Evolutionary conservation across 2,113 vertebrate species (phyloP).

Genomic region (Passer montanus): DNA sequence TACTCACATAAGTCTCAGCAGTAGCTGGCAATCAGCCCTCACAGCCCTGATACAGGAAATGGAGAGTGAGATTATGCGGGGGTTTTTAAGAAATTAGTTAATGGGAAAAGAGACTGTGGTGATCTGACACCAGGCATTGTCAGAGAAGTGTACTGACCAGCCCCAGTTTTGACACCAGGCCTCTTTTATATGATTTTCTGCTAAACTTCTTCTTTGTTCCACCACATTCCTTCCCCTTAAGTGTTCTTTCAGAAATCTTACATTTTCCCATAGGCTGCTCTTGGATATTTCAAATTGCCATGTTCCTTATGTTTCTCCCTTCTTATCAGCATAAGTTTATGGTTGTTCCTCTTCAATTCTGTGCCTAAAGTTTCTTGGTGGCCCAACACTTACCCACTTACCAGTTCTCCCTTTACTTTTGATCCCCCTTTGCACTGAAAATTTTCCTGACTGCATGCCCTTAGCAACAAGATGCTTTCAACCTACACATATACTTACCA

Average conservation of each 20-base stretch:
- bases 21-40: not conserved
- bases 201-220: not conserved
- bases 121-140: rapidly evolving
- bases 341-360: rapidly evolving
- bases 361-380: not conserved
- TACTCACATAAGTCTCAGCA: not conserved
- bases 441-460: not conserved
- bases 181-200: not conserved
- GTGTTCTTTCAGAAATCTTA: not conserved
- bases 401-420: not conserved
- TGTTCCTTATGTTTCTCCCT: not conserved
- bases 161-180: rapidly evolving
- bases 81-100: not conserved
- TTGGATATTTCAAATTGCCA: not conserved
- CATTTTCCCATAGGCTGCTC: not conserved
- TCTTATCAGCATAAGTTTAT: not conserved
- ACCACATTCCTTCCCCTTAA: not conserved
- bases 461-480: not conserved
- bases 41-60: not conserved
- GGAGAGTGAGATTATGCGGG: not conserved
- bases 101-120: not conserved
- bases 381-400: not conserved
- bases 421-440: not conserved
- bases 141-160: not conserved
- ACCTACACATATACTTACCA: not conserved